phyloP scores from a whole-genome alignment of 2,797 vertebrate genomes.

The Cuculus canorus region DNA sequence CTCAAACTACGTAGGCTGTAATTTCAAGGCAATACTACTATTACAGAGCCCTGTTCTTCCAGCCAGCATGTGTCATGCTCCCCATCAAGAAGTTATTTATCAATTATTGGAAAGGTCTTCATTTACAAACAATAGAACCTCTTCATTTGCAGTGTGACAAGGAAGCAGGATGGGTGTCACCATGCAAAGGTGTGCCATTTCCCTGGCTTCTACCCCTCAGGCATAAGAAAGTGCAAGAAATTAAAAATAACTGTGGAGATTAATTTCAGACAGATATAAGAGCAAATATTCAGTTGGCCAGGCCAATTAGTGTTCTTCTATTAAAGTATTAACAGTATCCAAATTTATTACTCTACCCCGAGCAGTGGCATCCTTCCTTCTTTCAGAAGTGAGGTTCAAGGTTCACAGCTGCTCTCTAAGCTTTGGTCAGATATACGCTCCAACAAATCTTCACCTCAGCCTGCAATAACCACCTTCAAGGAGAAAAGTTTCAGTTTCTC shows the following conservation, averaged over 20 bases:
- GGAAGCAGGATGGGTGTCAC: background rate
- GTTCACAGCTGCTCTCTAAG: background rate
- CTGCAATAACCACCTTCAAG: background rate
- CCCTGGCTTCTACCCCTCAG: background rate
- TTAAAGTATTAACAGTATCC: constrained; percentile 45
- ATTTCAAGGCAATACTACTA: constrained; percentile 57
- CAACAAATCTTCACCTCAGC: background rate
- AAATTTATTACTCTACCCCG: constrained; percentile 54
- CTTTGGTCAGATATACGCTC: background rate
- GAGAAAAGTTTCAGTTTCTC: background rate
- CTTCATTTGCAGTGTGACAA: background rate
- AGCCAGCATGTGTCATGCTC: constrained; percentile 7
- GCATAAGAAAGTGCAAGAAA: background rate
- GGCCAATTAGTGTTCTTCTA: constrained; percentile 65
- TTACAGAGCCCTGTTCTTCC: constrained; percentile 30
- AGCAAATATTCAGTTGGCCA: constrained; percentile 33
- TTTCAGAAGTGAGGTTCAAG: constrained; percentile 25
- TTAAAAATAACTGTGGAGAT: background rate
- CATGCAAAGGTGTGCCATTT: background rate
- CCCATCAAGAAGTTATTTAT: constrained; percentile 41
- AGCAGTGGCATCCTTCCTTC: constrained; percentile 4
- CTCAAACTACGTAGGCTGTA: constrained; percentile 52
- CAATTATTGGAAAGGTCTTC: background rate
- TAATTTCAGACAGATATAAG: constrained; percentile 8
- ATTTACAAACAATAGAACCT: constrained; percentile 23